Evolutionary conservation across 2,797 vertebrate species (phyloP), one percentile per base, ranked within the genome.

Genomic region (Kryptolebias ocellatus): DNA sequence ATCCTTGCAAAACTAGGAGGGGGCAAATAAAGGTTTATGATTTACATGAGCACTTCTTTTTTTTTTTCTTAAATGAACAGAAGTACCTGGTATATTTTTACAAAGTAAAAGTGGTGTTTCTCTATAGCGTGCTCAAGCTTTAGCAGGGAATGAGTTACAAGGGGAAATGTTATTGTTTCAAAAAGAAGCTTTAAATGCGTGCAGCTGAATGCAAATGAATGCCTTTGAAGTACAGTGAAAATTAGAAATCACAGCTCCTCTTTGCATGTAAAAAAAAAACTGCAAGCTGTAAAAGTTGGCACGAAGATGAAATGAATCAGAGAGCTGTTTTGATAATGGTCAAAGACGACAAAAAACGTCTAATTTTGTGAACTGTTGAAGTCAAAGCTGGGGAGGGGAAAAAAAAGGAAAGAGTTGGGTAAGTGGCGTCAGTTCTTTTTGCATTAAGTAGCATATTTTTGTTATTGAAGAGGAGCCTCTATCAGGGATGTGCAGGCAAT

Each of bases 401-500:
- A 71, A 82, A 49, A 71, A 76, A 72, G 64, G 66, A 47, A 72
- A 81, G 64, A 76, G 68, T 70, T 39, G 18, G 17, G 78, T 85
- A 78, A 86, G 78, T 87, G 78, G 79, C 78, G 69, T 80, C 81
- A 84, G 75, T 79, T 63, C 14, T 64, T 84, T 79, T 79, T 74
- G 83, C 77, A 87, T 90, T 92, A 88, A 90, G 88, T 78, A 83
- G 82, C 85, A 89, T 87, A 84, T 91, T 93, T 92, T 88, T 92
- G 87, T 92, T 90, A 90, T 88, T 92, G 88, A 91, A 93, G 91
- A 91, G 72, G 80, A 91, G 89, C 88, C 90, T 93, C 90, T 94
- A 94, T 94, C 93, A 89, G 90, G 91, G 83, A 90, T 90, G 90
- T 92, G 89, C 92, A 94, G 92, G 92, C 94, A 94, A 94, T 94